Base-by-base conservation (phyloP, 2,113 vertebrate species). In the Rutilus rutilus region DNA sequence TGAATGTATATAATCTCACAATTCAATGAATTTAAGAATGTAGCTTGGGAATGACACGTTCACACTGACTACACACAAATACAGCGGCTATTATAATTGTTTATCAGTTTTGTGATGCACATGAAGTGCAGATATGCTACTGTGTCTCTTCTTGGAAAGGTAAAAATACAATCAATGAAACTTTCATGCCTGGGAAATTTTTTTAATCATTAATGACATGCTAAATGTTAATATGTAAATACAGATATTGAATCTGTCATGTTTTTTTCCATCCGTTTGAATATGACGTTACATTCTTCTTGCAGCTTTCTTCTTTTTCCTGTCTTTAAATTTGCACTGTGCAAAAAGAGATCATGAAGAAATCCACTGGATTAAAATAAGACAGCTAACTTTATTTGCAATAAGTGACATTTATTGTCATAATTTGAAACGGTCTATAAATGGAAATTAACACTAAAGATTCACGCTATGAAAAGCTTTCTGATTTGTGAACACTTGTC, bases 261-360 rank as follows among this genome's bases (percentile, higher is more conserved):
- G 52, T 78, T 81, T 36, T 76, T 84, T 84, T 50, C 25, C 23
- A 78, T 4, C 10, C 30, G 25, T 9, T 47, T 65, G 3, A n/a
- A 71, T 27, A 47, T 85, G 25, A 15, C 5, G n/a, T 79, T 10
- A 47, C 17, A 11, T 78, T 65, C 12, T 65, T 42, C 42, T 83
- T 65, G 21, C 52, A 65, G 65, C 27, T 64, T 36, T 77, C 33
- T 27, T 52, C 54, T 23, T 15, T 69, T 64, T 73, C 25, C 60
- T 59, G 62, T 87, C 42, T 9, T 23, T 60, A 62, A 73, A 86
- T 82, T 86, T 76, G 47, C 85, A 84, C 67, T 71, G 82, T 88
- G 81, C 75, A 59, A 86, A 57, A 23, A 47, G 39, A 47, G 15
- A 19, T 59, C 10, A 54, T 19, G 8, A 47, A 79, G 57, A 60